Evolutionary conservation across 2,888 invertebrate species (phyloP).

Genomic region (Cybosia mesomella): DNA sequence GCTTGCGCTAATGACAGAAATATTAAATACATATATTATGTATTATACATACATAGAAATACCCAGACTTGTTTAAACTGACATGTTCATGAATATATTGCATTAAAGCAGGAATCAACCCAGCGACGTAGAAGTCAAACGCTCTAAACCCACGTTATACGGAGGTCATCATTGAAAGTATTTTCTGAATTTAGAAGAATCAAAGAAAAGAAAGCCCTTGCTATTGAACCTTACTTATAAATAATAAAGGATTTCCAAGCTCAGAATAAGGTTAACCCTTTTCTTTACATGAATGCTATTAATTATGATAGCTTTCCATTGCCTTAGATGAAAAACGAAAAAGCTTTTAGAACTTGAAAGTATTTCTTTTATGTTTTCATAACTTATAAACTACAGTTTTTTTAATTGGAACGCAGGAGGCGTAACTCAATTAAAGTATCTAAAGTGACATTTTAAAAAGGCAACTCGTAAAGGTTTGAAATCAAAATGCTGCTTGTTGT

Average conservation of each 20-base stretch:
- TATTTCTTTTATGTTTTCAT: conserved; percentile 11
- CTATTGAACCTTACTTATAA: conserved; percentile 2
- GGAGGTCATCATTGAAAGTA: not conserved
- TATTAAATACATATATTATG: not conserved
- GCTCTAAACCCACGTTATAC: not conserved
- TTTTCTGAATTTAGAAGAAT: not conserved
- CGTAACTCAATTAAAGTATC: conserved; percentile 26
- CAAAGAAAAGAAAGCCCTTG: not conserved
- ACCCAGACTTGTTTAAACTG: too few species aligned
- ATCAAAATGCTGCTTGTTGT: conserved; percentile 26
- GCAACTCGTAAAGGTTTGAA: conserved; percentile 34
- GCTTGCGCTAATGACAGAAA: not conserved
- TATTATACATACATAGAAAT: too few species aligned
- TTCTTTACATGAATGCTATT: not conserved
- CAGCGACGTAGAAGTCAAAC: not conserved
- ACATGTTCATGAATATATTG: not conserved
- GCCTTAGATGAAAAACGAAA: conserved; percentile 1
- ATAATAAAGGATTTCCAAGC: not conserved
- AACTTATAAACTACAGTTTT: conserved; percentile 11
- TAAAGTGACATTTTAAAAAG: conserved; percentile 32
- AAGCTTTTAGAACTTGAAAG: conserved; percentile 2
- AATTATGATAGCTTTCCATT: not conserved
- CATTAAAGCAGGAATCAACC: not conserved
- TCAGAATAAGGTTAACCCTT: conserved; percentile 2
- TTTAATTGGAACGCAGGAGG: conserved; percentile 23